Evolutionary conservation across 2,113 vertebrate species (phyloP).

Genomic region (Crotalus viridis): DNA sequence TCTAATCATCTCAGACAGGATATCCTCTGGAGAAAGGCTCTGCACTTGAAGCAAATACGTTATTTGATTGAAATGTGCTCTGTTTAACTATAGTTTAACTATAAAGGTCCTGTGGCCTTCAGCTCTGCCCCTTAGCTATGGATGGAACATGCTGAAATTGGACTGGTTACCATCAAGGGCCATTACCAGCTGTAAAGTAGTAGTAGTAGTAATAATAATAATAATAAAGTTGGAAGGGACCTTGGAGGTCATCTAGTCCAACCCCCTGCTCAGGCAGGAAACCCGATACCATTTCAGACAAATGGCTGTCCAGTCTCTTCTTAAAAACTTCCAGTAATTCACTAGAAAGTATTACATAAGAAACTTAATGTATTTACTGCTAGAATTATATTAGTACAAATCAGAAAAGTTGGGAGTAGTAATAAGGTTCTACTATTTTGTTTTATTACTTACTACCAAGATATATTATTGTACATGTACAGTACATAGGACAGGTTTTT

Average conservation of each 20-base stretch:
- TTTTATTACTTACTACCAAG: not conserved
- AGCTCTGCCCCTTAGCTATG: not conserved
- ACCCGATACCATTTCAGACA: too few species aligned
- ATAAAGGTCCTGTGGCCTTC: not conserved
- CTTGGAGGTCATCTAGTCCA: too few species aligned
- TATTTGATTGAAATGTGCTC: slow-evolving; percentile 46
- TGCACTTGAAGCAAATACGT: slow-evolving; percentile 62
- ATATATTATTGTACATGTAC: not conserved
- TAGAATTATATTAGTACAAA: not conserved
- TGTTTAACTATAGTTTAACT: slow-evolving; percentile 23
- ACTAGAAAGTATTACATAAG: not conserved
- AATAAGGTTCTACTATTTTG: not conserved
- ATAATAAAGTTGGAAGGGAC: too few species aligned
- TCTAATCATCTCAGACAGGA: slow-evolving; percentile 74
- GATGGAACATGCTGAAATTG: not conserved
- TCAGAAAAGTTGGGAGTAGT: not conserved
- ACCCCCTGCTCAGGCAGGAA: too few species aligned
- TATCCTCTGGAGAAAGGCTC: slow-evolving; percentile 77
- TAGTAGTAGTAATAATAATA: not conserved
- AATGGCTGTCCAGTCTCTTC: too few species aligned
- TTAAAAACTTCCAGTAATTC: not conserved
- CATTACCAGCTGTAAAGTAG: not conserved
- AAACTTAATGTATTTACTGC: not conserved
- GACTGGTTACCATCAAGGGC: not conserved
- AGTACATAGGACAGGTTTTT: not conserved